These are phyloP conservation scores for Alethe diademata DNA, from an alignment of 2,113 vertebrate genomes.

Conservation along the genomic window DNA sequence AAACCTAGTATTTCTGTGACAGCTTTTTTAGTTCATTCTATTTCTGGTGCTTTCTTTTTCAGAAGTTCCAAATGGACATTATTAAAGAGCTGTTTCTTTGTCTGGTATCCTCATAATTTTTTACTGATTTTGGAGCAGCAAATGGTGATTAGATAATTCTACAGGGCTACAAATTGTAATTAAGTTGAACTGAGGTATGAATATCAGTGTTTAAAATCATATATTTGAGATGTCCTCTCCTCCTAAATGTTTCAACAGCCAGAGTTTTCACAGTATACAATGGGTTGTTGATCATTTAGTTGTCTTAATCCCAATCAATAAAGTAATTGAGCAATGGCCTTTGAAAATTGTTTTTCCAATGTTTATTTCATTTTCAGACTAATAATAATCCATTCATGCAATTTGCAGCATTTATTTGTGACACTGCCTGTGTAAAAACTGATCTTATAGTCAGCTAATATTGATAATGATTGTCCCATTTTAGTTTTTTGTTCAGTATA, in stretches of 20 bases:
- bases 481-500: slow-evolving; percentile 2
- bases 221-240: background rate
- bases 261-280: background rate
- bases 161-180: background rate
- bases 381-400: background rate
- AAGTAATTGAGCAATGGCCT: background rate
- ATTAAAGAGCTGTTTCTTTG: background rate
- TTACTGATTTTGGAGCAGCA: background rate
- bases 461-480: slow-evolving; percentile 33
- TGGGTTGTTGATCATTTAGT: background rate
- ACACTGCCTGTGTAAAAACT: slow-evolving; percentile 23
- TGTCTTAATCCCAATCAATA: background rate
- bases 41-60: background rate
- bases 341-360: slow-evolving; percentile 4
- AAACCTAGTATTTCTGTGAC: background rate
- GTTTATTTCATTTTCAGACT: background rate
- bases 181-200: background rate
- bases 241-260: background rate
- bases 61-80: background rate
- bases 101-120: background rate
- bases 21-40: background rate
- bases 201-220: background rate
- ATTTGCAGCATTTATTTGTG: slow-evolving; percentile 33
- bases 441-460: background rate
- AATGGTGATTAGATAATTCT: background rate